Evolutionary conservation across 1,140 invertebrate genomes (phyloP), one percentile per base, ranked within the genome.

Genomic region (Metopolophium dirhodum): DNA sequence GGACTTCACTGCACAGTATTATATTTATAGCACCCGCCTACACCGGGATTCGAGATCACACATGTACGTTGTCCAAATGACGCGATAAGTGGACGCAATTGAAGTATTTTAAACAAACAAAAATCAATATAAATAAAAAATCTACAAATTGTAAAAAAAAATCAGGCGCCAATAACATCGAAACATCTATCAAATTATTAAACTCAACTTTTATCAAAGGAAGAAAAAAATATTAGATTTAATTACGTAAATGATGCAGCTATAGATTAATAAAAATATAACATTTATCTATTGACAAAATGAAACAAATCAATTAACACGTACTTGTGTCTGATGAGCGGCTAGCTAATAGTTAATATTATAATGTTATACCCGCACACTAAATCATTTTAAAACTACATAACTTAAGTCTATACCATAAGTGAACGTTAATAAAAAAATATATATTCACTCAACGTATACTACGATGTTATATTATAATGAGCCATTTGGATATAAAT

Each of bases 401-500:
- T 77, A 77, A 77, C n/a, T 77, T 6, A n/a, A 77, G 61, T n/a
- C 11, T 77, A n/a, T n/a, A n/a, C n/a, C 61, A 77, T 18, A 77
- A 77, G 61, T 77, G 61, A 77, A 77, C 30, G 7, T 41, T 47
- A 47, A 47, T 47, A 47, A 86, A 86, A 86, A 37, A 45, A 83
- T 45, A 47, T 26, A 47, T 86, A 86, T 86, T 47, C 41, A 41
- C 41, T 23, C 83, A 2, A 45, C 82, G 82, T 45, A 41, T 85
- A 85, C 8, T 26, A 85, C n/a, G 61, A n/a, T 61, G 30, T 30
- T 77, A 20, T n/a, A 1, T 18, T 77, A n/a, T 77, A 77, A 77
- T 77, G 61, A 51, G n/a, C 47, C 20, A 51, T 88, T 88, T 88
- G 45, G 30, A 54, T 88, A 45, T 88, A 35, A 51, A 88, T 88